phyloP scores from a whole-genome alignment of 2,113 vertebrate species.

The Trematomus loennbergii region DNA sequence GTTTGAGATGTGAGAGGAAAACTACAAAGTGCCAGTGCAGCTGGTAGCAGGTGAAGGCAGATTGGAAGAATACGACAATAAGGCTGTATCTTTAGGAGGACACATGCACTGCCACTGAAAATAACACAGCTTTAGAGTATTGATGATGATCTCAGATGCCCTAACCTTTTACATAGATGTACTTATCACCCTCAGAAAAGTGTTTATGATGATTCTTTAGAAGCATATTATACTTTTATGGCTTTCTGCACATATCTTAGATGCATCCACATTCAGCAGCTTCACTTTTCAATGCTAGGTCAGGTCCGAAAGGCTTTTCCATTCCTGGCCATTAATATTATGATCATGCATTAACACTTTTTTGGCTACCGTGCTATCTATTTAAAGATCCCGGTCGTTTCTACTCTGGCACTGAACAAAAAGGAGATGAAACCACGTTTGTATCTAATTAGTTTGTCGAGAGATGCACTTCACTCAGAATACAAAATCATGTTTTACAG shows the following conservation, averaged over 20 bases:
- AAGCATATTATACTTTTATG: not conserved
- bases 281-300: slow-evolving; percentile 9
- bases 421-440: too few species aligned
- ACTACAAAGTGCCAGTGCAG: slow-evolving; percentile 9
- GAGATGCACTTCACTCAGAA: too few species aligned
- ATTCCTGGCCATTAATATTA: not conserved
- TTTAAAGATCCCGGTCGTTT: slow-evolving; percentile 9
- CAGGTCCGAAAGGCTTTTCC: not conserved
- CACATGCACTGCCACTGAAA: slow-evolving; percentile 26
- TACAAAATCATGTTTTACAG: too few species aligned
- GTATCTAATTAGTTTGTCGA: too few species aligned
- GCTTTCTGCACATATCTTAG: slow-evolving; percentile 16
- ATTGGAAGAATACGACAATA: slow-evolving; percentile 44
- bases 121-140: slow-evolving; percentile 32
- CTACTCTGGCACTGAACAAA: slow-evolving; percentile 7
- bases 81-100: slow-evolving; percentile 16
- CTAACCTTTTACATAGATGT: slow-evolving; percentile 11
- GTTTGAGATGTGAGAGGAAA: slow-evolving; percentile 47
- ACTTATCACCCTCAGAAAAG: slow-evolving; percentile 16
- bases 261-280: not conserved
- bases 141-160: slow-evolving; percentile 24
- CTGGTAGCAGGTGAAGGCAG: not conserved
- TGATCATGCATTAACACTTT: not conserved
- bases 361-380: not conserved
- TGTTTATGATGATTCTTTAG: slow-evolving; percentile 16